Evolutionary conservation across 2,888 invertebrate genomes (phyloP).

Genomic region (Ophraella communa): DNA sequence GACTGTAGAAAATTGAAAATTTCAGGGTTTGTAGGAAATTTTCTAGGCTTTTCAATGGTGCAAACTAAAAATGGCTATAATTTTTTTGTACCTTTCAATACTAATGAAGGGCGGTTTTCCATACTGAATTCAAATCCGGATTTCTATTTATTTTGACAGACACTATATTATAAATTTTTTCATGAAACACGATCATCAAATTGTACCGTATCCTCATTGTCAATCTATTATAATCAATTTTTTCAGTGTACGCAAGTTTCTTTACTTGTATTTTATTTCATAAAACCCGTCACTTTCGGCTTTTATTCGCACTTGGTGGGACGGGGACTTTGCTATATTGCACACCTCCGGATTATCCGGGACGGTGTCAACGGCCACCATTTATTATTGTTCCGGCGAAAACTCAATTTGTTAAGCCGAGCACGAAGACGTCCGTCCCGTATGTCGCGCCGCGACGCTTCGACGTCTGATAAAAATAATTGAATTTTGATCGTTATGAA

Average conservation of each 20-base stretch:
- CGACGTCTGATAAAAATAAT: conserved; percentile 32
- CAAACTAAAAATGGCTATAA: no score
- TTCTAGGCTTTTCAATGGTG: no score
- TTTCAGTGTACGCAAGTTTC: conserved; percentile 6
- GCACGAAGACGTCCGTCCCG: conserved; percentile 16
- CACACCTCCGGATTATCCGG: conserved; percentile 43
- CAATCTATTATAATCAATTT: background rate
- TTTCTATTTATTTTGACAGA: no score
- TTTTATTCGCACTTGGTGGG: conserved; percentile 6
- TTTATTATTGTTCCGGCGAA: conserved; percentile 52
- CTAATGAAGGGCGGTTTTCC: no score
- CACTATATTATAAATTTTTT: no score
- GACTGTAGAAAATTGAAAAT: no score
- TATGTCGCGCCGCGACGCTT: conserved; percentile 14
- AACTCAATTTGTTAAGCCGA: conserved; percentile 51
- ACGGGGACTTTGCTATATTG: conserved; percentile 38
- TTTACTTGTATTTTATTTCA: background rate
- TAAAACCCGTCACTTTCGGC: conserved; percentile 1
- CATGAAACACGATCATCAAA: no score
- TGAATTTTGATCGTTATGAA: conserved; percentile 27
- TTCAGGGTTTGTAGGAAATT: no score
- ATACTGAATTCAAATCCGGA: no score
- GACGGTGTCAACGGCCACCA: conserved; percentile 44
- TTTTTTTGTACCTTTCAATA: no score
- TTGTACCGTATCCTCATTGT: no score